These are phyloP conservation scores for Strigamia maritima DNA, from an alignment of 2,888 invertebrate species.

Conservation along the genomic window DNA sequence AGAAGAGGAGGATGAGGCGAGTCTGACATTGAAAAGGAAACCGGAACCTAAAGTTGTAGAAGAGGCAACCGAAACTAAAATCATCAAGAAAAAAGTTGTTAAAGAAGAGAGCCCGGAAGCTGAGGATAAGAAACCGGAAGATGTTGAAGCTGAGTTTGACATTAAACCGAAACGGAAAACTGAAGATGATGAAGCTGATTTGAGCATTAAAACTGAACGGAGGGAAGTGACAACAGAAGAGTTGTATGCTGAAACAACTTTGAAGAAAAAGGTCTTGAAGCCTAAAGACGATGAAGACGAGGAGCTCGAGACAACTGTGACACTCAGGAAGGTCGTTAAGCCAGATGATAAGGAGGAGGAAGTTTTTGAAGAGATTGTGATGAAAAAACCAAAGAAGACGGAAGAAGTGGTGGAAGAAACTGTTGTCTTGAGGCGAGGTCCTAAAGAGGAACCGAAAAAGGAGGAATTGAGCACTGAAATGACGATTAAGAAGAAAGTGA, in stretches of 20 bases:
- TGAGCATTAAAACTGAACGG: conserved; percentile 46
- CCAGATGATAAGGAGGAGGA: conserved; percentile 36
- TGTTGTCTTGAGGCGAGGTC: neutral
- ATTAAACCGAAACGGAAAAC: conserved; percentile 38
- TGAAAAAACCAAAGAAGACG: conserved; percentile 44
- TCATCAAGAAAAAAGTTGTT: conserved; percentile 41
- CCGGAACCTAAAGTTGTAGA: conserved; percentile 41
- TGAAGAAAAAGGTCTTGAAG: conserved; percentile 43
- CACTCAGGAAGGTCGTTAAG: conserved; percentile 39
- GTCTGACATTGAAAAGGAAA: neutral
- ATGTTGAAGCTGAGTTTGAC: conserved; percentile 25
- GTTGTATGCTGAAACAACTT: conserved; percentile 50
- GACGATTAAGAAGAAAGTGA: conserved; percentile 44
- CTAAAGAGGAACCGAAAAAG: conserved; percentile 42
- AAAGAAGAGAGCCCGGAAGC: conserved; percentile 46
- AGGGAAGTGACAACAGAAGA: conserved; percentile 44
- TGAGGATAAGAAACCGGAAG: conserved; percentile 40
- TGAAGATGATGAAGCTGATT: conserved; percentile 39
- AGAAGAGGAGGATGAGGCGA: conserved; percentile 25
- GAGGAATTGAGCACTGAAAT: conserved; percentile 43
- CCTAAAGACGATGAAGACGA: neutral
- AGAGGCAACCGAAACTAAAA: conserved; percentile 45
- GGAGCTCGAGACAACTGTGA: conserved; percentile 36
- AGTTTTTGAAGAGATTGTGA: conserved; percentile 39
- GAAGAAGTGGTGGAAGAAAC: conserved; percentile 49